Percentiles rank a stretch among this genome's conserved stretches.
phyloP scores from a whole-genome alignment of 2,888 invertebrate genomes.

The Mesochorus sp. region DNA sequence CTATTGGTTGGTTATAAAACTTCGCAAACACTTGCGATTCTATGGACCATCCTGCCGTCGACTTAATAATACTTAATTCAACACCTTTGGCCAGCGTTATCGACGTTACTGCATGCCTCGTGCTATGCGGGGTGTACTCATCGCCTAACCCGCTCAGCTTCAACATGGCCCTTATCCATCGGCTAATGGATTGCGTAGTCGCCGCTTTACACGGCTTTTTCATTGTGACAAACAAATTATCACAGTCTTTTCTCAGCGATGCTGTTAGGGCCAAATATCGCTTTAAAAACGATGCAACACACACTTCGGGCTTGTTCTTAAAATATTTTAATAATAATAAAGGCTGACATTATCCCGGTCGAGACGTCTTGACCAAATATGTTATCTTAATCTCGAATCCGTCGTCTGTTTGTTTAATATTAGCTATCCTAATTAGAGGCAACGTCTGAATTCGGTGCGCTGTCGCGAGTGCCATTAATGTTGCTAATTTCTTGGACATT shows the following conservation, averaged over 20 bases:
- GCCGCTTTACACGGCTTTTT: conserved; percentile 47
- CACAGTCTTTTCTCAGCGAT: conserved; percentile 19
- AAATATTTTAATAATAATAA: conserved; percentile 28
- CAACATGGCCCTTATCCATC: conserved; percentile 31
- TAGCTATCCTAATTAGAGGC: conserved; percentile 32
- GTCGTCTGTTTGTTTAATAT: neutral
- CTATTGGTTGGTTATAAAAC: conserved; percentile 43
- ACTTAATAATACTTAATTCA: conserved; percentile 38
- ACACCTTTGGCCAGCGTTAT: conserved; percentile 29
- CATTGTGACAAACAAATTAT: conserved; percentile 29
- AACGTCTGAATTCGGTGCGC: conserved; percentile 47
- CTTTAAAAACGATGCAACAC: conserved; percentile 30
- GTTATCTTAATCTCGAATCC: conserved; percentile 41
- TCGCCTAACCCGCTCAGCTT: conserved; percentile 12
- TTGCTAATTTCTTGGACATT: conserved; percentile 35
- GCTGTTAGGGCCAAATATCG: conserved; percentile 31
- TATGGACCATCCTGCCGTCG: conserved; percentile 41
- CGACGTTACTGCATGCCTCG: conserved; percentile 32
- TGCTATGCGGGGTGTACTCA: conserved; percentile 30
- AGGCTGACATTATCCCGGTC: conserved; percentile 39
- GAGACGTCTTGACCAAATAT: conserved; percentile 30
- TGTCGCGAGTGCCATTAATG: no score
- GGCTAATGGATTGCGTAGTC: conserved; percentile 29
- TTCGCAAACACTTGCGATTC: conserved; percentile 27
- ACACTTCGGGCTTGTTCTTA: conserved; percentile 31